phyloP scores from a whole-genome alignment of 2,113 vertebrate genomes.

The Axis porcinus region DNA sequence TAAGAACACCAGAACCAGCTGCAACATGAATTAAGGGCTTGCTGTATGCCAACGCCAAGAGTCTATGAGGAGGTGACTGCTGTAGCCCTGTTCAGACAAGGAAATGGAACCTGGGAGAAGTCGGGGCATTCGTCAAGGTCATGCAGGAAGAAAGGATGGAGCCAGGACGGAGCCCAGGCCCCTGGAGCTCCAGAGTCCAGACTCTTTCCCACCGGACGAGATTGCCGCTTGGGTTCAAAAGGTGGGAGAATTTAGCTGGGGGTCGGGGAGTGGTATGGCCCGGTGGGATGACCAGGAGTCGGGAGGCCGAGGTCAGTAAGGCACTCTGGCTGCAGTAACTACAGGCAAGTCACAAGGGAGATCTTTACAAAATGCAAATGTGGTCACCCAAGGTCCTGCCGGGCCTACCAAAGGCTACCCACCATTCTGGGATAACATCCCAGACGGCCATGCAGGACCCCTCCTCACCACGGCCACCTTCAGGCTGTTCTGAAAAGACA shows the following conservation, averaged over 20 bases:
- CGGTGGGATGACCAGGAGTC: not conserved
- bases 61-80: not conserved
- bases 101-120: not conserved
- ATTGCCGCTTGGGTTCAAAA: not conserved
- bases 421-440: not conserved
- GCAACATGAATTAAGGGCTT: no score
- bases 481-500: not conserved
- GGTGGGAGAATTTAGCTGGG: not conserved
- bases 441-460: no score
- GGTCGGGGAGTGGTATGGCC: not conserved
- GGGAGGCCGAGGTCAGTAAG: not conserved
- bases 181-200: not conserved
- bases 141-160: not conserved
- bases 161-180: not conserved
- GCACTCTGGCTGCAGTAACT: not conserved
- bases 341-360: not conserved
- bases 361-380: not conserved
- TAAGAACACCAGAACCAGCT: not conserved
- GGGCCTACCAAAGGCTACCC: not conserved
- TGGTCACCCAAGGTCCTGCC: not conserved
- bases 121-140: not conserved
- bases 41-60: not conserved
- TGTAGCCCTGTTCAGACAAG: not conserved
- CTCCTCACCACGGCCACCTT: not conserved
- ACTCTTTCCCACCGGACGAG: rapidly evolving